Conservation (phyloP, 30 jellyfish, hydroid and myxozoan species). For the Turritopsis dohrnii region DNA sequence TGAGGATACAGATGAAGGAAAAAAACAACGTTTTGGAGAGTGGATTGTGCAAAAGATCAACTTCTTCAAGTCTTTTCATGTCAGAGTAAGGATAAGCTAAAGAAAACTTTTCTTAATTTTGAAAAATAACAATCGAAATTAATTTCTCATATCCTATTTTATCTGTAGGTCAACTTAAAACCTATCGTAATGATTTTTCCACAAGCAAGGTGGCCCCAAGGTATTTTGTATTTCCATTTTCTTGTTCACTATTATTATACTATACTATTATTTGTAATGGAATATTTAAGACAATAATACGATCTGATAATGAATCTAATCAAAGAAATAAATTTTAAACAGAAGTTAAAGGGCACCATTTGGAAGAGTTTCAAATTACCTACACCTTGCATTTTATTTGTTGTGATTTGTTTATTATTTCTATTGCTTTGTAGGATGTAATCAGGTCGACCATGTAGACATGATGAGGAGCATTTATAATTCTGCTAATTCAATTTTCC, state of each 20-base stretch:
- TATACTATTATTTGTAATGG: no score
- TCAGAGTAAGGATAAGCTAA: constrained; percentile 17
- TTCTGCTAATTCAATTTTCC: constrained; percentile 7
- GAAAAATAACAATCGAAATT: no score
- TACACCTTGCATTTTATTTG: no score
- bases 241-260: no score
- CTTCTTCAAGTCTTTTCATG: constrained; percentile 26
- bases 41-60: constrained; percentile 24
- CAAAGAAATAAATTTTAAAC: no score
- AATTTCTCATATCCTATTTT: not conserved
- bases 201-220: constrained; percentile 30
- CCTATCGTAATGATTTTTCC: constrained; percentile 50
- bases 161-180: constrained; percentile 38
- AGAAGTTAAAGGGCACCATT: no score
- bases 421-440: not conserved
- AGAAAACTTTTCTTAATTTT: no score
- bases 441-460: not conserved
- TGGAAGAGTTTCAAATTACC: no score
- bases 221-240: no score
- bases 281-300: no score
- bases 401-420: not conserved
- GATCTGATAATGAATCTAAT: no score
- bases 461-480: not conserved
- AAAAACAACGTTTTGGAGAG: constrained; percentile 14
- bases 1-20: constrained; percentile 15